phyloP scores from a whole-genome alignment of 1,140 invertebrate species.

The Teleopsis dalmanni region DNA sequence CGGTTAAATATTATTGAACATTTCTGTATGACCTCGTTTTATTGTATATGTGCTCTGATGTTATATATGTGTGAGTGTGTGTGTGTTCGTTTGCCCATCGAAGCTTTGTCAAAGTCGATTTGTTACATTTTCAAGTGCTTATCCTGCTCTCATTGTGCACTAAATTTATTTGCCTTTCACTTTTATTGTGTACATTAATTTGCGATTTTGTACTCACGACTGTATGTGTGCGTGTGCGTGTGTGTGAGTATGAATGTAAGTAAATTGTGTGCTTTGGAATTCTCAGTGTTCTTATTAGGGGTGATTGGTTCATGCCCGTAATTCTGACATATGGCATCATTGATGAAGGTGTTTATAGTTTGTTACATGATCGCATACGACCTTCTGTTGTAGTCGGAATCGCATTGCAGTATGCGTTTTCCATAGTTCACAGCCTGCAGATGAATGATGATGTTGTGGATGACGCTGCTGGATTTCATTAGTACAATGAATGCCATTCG shows the following conservation, averaged over 20 bases:
- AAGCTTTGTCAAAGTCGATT: constrained; percentile 42
- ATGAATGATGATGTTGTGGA: constrained; percentile 16
- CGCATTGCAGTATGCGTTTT: not conserved
- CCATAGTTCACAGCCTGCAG: not conserved
- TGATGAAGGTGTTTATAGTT: constrained; percentile 11
- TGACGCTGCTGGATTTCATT: constrained; percentile 18
- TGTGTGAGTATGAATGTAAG: not conserved
- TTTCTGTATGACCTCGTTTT: not conserved
- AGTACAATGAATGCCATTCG: too few relatives aligned
- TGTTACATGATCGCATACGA: constrained; percentile 4
- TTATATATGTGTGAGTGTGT: not conserved
- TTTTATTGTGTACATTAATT: constrained; percentile 8
- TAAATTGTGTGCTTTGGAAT: not conserved
- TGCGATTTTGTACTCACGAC: not conserved
- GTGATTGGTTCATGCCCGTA: constrained; percentile 14
- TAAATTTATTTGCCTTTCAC: constrained; percentile 15
- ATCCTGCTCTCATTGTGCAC: constrained; percentile 10
- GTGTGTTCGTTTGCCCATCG: not conserved
- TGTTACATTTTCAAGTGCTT: constrained; percentile 39
- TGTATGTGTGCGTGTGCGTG: not conserved
- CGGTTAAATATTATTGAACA: constrained; percentile 10
- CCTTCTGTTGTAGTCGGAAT: constrained; percentile 4
- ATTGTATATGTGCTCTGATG: not conserved
- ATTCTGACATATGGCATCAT: constrained; percentile 41
- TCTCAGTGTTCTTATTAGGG: constrained; percentile 5